phyloP scores from a whole-genome alignment of 2,888 invertebrate species.

The Nebria salina region DNA sequence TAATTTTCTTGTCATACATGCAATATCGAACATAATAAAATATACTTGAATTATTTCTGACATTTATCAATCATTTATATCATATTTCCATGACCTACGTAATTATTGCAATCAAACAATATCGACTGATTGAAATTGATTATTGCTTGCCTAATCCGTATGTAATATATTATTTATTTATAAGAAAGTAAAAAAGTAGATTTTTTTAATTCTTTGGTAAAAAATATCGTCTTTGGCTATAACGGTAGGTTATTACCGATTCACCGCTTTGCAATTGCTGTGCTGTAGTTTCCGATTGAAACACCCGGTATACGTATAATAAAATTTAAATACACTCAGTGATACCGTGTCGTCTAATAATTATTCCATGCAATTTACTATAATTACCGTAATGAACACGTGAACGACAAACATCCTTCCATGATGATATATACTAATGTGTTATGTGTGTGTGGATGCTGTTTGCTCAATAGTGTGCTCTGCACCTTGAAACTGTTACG shows the following conservation, averaged over 20 bases:
- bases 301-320: neutral
- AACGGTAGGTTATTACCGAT: neutral
- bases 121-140: too few relatives aligned
- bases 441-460: conserved; percentile 16
- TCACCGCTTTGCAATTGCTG: neutral
- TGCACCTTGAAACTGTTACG: neutral
- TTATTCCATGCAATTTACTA: conserved; percentile 36
- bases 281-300: neutral
- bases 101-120: too few relatives aligned
- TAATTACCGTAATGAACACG: conserved; percentile 39
- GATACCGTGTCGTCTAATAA: conserved; percentile 15
- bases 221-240: too few relatives aligned
- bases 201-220: too few relatives aligned
- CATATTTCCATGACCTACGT: too few relatives aligned
- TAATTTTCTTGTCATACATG: too few relatives aligned
- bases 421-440: neutral
- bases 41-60: too few relatives aligned
- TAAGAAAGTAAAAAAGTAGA: too few relatives aligned
- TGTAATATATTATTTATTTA: too few relatives aligned
- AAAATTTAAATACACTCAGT: neutral
- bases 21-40: too few relatives aligned
- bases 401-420: conserved; percentile 35
- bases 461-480: neutral
- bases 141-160: too few relatives aligned
- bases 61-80: too few relatives aligned